Percentiles rank a stretch among this genome's conserved stretches.
Conservation (phyloP, 2,888 invertebrate genomes). For the Dicroscelio sp. region DNA sequence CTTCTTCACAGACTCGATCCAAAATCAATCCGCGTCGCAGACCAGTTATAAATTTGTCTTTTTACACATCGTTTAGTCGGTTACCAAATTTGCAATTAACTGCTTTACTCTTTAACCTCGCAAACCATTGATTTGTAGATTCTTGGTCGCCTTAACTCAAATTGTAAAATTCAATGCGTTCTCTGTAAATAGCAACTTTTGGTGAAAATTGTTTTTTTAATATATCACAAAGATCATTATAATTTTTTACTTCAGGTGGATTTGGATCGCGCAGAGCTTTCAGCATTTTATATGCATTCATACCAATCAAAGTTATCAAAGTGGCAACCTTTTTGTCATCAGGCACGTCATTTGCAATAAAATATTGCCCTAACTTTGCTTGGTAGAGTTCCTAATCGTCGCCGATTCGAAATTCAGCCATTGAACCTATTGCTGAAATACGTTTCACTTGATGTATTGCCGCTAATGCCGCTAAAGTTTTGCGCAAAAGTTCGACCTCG, state of each 20-base stretch:
- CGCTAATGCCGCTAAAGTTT: not conserved
- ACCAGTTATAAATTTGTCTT: conserved; percentile 83
- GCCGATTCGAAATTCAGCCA: conserved; percentile 65
- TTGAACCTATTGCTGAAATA: conserved; percentile 47
- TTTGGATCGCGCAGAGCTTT: conserved; percentile 79
- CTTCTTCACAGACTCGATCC: conserved; percentile 77
- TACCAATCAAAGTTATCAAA: conserved; percentile 69
- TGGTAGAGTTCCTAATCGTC: conserved; percentile 77
- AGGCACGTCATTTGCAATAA: conserved; percentile 73
- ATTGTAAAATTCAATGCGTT: conserved; percentile 78
- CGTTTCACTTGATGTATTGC: not conserved
- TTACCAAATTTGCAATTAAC: conserved; percentile 72
- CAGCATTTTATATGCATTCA: conserved; percentile 73
- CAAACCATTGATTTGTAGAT: conserved; percentile 80
- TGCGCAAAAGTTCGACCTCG: not conserved
- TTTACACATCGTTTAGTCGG: conserved; percentile 78
- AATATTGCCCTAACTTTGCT: conserved; percentile 71
- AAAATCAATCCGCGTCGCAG: conserved; percentile 51
- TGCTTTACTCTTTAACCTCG: conserved; percentile 85
- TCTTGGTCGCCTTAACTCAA: conserved; percentile 82
- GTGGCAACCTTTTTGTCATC: conserved; percentile 69
- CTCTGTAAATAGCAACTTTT: conserved; percentile 55
- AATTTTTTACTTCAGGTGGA: conserved; percentile 60
- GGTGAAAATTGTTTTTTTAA: not conserved
- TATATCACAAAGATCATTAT: not conserved